Conservation (phyloP, 2,113 vertebrate species). For the Lates calcarifer region DNA sequence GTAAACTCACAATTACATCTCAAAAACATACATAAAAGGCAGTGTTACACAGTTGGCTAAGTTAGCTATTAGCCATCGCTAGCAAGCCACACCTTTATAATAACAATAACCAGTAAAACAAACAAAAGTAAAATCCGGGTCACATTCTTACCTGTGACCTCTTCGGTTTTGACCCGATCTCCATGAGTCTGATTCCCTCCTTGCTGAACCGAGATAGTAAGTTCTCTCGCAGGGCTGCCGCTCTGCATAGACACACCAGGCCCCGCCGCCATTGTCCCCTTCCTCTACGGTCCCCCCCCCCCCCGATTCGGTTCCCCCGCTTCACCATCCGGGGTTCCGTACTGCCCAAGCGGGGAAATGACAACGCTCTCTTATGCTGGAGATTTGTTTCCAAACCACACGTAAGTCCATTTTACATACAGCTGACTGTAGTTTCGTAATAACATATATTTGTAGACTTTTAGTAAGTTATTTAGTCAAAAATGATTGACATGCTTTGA, state of each 20-base stretch:
- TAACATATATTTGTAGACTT: neutral
- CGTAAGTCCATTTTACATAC: neutral
- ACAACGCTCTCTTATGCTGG: rapidly evolving
- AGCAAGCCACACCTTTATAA: neutral
- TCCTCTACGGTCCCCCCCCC: constrained; percentile 15
- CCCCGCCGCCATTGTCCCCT: constrained; percentile 79
- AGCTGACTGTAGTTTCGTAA: neutral
- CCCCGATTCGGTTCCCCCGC: constrained; percentile 18
- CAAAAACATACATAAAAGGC: neutral
- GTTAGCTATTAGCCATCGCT: constrained; percentile 57
- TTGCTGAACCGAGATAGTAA: constrained; percentile 65
- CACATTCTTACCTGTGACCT: constrained; percentile 76
- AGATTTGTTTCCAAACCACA: neutral
- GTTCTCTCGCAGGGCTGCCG: constrained; percentile 82
- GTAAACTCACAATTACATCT: too few species aligned
- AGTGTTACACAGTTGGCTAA: neutral
- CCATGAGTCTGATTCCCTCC: constrained; percentile 55
- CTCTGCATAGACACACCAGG: constrained; percentile 75
- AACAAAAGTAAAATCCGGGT: neutral
- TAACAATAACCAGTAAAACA: neutral
- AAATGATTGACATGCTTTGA: neutral
- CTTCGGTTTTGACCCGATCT: constrained; percentile 81
- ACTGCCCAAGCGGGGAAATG: neutral
- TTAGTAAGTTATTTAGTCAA: neutral
- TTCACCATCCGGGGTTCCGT: constrained; percentile 65